These are phyloP conservation scores for Tragelaphus imberbis DNA, from an alignment of 2,113 vertebrate genomes.

Conservation along the genomic window DNA sequence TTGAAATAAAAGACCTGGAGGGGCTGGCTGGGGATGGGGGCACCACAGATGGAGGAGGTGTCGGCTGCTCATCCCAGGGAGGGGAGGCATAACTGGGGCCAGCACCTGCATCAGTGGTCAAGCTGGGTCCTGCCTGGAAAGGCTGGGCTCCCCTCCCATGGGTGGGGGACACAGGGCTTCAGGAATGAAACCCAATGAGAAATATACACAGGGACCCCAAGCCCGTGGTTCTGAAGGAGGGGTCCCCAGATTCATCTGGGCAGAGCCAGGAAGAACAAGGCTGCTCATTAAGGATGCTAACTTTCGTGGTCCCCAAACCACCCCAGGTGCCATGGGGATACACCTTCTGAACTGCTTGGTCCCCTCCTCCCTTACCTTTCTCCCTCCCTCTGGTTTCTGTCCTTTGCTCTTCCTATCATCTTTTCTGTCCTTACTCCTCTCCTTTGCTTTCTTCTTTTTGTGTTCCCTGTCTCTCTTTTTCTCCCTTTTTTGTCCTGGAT, in stretches of 20 bases:
- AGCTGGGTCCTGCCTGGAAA: not conserved
- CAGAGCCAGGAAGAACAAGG: not conserved
- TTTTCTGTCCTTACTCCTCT: not conserved
- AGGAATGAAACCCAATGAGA: not conserved
- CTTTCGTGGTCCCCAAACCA: not conserved
- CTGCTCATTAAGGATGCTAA: rapidly evolving
- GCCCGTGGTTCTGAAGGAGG: not conserved
- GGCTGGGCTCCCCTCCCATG: not conserved
- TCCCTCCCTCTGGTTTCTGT: no score
- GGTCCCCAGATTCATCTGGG: not conserved
- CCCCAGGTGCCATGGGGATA: not conserved
- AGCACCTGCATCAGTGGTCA: not conserved
- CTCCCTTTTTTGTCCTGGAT: no score
- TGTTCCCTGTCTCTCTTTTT: not conserved
- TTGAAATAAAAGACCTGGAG: not conserved
- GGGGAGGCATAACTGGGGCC: not conserved
- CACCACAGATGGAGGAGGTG: not conserved
- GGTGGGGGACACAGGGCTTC: not conserved
- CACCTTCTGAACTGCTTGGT: rapidly evolving
- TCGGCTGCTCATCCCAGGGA: not conserved
- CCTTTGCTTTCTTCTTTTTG: not conserved
- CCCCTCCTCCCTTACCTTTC: rapidly evolving
- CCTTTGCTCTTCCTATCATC: rapidly evolving
- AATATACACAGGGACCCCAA: rapidly evolving
- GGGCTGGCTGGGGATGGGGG: rapidly evolving